Base-by-base conservation (phyloP, 1,140 invertebrate genomes). In the Cyphomyrmex costatus region DNA sequence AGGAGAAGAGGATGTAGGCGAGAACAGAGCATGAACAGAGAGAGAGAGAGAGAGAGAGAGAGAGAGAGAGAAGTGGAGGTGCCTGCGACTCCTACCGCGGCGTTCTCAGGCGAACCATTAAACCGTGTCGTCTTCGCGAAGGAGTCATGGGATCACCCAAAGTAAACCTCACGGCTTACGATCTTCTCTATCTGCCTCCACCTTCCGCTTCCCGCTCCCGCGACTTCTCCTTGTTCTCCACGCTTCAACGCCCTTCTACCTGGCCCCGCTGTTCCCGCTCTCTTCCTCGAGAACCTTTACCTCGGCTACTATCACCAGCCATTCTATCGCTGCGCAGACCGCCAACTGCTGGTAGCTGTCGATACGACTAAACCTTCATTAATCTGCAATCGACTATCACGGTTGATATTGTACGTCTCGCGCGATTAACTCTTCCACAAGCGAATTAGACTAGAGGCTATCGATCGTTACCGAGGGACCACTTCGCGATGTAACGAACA, bases 21-120 rank as follows among this genome's bases (percentile, higher is more conserved):
- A 86, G 33, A 58, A 71, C 14, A 58, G 30, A 46, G 14, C 8
- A 68, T 42, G 30, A 16, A 12, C 42, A 63, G 10, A 21, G 1
- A 16, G 2, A 30, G 14, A 19, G 24, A 30, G 27, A 33, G 3
- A 33, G 36, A 33, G 19, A 36, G 10, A 8, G 36, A 16, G 33
- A 19, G 19, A n/a, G n/a, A 63, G 66, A 46, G 53, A 46, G 66
- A 46, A 10, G 30, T 3, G 49, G 7, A 87, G 70, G 66, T 83
- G 58, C 27, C 30, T 71, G 53, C 46, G 61, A 60, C 56, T 60
- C 42, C 77, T 60, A 60, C 33, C 36, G 61, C 65, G 46, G 36
- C 79, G 63, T 91, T 92, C 91, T 88, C 89, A 91, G 89, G 91
- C 89, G 82, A 92, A 92, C 85, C 89, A 85, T 91, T 88, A 91